These are phyloP conservation scores for Betta splendens DNA, from an alignment of 2,797 vertebrate genomes.

Conservation along the genomic window DNA sequence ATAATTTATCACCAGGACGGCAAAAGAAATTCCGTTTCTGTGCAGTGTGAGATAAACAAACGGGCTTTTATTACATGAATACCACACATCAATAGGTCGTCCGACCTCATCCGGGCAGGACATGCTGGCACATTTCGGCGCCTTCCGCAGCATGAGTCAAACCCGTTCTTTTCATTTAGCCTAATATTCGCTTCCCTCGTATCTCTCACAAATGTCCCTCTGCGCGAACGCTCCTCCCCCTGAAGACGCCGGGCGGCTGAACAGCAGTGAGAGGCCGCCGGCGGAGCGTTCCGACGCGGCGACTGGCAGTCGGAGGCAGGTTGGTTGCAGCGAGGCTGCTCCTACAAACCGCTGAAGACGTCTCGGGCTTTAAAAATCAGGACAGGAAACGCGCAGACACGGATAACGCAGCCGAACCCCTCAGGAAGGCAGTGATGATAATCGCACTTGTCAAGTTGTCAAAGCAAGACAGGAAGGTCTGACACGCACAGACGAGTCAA, in stretches of 20 bases:
- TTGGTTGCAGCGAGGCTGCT: slow-evolving; percentile 16
- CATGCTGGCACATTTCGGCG: slow-evolving; percentile 1
- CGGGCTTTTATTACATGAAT: slow-evolving; percentile 46
- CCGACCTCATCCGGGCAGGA: slow-evolving; percentile 46
- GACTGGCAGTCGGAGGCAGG: slow-evolving; percentile 15
- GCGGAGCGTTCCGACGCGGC: slow-evolving; percentile 25
- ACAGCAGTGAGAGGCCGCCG: slow-evolving; percentile 31
- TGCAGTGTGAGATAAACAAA: slow-evolving; percentile 50
- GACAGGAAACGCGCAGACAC: slow-evolving; percentile 7
- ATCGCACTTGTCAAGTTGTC: slow-evolving; percentile 25
- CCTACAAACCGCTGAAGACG: slow-evolving; percentile 2
- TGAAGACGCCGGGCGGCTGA: slow-evolving; percentile 24
- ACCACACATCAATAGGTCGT: slow-evolving; percentile 37
- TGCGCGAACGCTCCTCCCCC: slow-evolving; percentile 37
- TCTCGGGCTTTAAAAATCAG: slow-evolving; percentile 17
- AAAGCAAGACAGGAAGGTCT: neutral
- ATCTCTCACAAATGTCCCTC: slow-evolving; percentile 10
- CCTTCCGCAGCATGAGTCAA: slow-evolving; percentile 17
- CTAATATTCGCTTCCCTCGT: slow-evolving; percentile 14
- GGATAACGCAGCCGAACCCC: slow-evolving; percentile 26
- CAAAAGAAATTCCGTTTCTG: slow-evolving; percentile 58
- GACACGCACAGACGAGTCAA: slow-evolving; percentile 10
- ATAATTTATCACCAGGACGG: slow-evolving; percentile 66
- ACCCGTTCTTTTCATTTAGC: slow-evolving; percentile 20
- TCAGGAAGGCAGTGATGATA: slow-evolving; percentile 13